Evolutionary conservation across 37 sponge, comb jelly and placozoan species (phyloP), one percentile per base, ranked within the genome.

Genomic region (Chondrilla cf. caribensis): DNA sequence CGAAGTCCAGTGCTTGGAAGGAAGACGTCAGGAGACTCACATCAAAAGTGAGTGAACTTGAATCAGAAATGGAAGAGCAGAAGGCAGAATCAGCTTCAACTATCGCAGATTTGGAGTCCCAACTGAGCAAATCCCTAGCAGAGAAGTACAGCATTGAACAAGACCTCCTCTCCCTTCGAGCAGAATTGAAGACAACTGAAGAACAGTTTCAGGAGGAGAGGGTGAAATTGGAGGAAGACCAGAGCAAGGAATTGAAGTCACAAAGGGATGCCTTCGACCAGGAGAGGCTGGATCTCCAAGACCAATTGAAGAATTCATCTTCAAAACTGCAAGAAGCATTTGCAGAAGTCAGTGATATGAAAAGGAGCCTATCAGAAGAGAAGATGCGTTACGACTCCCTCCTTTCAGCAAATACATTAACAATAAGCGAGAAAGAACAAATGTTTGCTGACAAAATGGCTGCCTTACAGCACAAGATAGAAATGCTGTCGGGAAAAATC

Each of bases 401-500:
- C 17, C 31, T 67, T 3, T 28, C 29, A 17, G 35, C 32, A 26
- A 67, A 29, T 26, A 26, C 1, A 1, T 29, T 33, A 67, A 33
- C 68, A 67, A 18, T 33, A 4, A 26, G 33, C 29, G 68, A 67
- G 33, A n/a, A 29, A 4, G 68, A 67, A 4, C n/a, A 33, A 32
- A 2, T 29, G 31, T 67, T 67, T 67, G 68, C 68, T 67, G 68
- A 67, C 35, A 67, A 67, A 33, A 33, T 67, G 32, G 68, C 32
- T 28, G 31, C 68, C 15, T 31, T 67, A 18, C 68, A 67, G 4
- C 32, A 67, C 17, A 32, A 67, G 33, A 29, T 67, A 2, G 31
- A 67, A 17, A 67, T 8, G 31, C 35, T 67, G 15, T 33, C 15
- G 33, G 35, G 0, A 7, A 29, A 26, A 26, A 4, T 67, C 2